phyloP scores from a whole-genome alignment of 92 coral and sea anemone species.

The Actinostola sp. region DNA sequence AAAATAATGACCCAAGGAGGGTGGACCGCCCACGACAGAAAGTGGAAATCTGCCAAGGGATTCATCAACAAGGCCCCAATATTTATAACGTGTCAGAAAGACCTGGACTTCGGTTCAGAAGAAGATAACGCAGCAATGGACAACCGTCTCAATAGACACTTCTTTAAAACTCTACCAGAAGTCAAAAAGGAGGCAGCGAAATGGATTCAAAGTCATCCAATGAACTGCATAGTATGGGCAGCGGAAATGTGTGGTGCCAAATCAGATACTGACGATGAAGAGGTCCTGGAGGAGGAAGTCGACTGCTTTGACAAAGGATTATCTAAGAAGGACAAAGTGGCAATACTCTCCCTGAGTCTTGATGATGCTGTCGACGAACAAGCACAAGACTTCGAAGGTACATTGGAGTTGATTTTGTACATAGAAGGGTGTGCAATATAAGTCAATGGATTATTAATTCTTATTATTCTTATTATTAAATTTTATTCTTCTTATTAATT shows the following conservation, averaged over 20 bases:
- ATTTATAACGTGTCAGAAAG: constrained; percentile 12
- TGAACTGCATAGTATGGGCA: constrained; percentile 34
- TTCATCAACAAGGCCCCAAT: constrained; percentile 13
- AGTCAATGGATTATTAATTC: too few relatives aligned
- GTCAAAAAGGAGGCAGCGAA: constrained; percentile 1
- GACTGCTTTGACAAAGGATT: too few relatives aligned
- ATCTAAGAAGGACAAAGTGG: not conserved
- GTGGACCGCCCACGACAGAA: constrained; percentile 16
- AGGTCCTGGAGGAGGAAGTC: not conserved
- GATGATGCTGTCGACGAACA: not conserved
- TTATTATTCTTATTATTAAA: too few relatives aligned
- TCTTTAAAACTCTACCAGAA: not conserved
- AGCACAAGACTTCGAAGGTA: not conserved
- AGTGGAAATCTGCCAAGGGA: constrained; percentile 3
- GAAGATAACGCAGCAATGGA: constrained; percentile 16
- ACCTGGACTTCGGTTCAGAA: constrained; percentile 1
- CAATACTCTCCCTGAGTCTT: not conserved
- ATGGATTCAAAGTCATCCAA: constrained; percentile 16
- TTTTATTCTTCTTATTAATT: too few relatives aligned
- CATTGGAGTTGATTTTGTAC: too few relatives aligned
- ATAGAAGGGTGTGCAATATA: too few relatives aligned
- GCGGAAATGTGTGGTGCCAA: not conserved
- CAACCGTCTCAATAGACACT: constrained; percentile 6
- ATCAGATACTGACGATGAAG: not conserved
- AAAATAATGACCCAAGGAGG: constrained; percentile 18